Percentiles rank a stretch among this genome's conserved stretches.
Conservation (phyloP, 64 coral and sea anemone species). For the Exaiptasia diaphana region DNA sequence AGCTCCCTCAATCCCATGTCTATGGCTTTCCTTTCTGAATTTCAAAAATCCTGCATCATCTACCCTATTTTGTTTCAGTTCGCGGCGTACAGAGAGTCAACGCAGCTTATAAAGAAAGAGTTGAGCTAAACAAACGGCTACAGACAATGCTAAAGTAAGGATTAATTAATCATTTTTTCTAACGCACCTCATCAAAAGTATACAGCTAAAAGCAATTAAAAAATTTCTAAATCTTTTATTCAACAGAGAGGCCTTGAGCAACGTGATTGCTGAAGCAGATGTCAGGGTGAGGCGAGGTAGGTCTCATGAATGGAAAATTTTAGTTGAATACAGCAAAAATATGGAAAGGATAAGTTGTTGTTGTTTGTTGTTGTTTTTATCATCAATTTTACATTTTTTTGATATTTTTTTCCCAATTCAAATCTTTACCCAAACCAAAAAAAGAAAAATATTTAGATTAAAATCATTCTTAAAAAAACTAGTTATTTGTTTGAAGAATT, state of each 20-base stretch:
- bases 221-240: not conserved
- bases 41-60: no score
- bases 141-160: conserved; percentile 66
- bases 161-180: no score
- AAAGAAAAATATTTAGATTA: not conserved
- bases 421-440: not conserved
- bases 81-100: conserved; percentile 69
- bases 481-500: no score
- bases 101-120: conserved; percentile 67
- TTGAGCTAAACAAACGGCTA: conserved; percentile 58
- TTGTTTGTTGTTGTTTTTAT: not conserved
- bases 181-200: no score
- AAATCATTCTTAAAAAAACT: no score
- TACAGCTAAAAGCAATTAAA: not conserved
- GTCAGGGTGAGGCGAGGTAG: conserved; percentile 54
- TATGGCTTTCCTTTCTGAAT: no score
- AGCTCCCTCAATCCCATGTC: no score
- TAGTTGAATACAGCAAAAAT: no score
- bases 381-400: not conserved
- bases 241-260: conserved; percentile 49
- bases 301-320: not conserved
- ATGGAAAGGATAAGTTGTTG: no score
- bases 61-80: conserved; percentile 3
- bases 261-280: conserved; percentile 73
- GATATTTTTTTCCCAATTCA: not conserved